Evolutionary conservation across 2,797 vertebrate genomes (phyloP), one percentile per base, ranked within the genome.

Genomic region (Manis javanica): DNA sequence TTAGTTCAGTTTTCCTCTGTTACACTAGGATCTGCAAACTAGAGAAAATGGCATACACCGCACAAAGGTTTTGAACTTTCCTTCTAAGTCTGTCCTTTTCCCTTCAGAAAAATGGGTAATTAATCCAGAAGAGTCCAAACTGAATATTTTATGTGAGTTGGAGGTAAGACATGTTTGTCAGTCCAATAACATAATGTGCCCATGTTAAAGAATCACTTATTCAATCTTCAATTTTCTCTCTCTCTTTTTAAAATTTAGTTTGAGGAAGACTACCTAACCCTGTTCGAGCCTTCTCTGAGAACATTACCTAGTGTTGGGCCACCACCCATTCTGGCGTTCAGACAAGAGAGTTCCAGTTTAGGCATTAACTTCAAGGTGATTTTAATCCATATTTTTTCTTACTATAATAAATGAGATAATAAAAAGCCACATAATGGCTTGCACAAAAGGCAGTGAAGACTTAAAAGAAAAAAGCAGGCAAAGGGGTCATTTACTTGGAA

Each of bases 281-380:
- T 98, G 14, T 98, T 98, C 71, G 75, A 97, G 79, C 68, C 97
- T 16, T 66, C 96, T 0, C 93, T 98, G 68, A 24, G 24, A 74
- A 98, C 98, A 0, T 42, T 99, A 2, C 97, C 98, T n/a, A 98
- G 97, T 3, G 10, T 98, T 0, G 98, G 98, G 2, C 98, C 95
- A 4, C 98, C 98, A 0, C 6, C 98, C 18, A 96, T 98, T 12
- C 91, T 99, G 95, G 97, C 98, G 9, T 98, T 98, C 91, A 98
- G 96, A 84, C 90, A 81, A 1, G 98, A 98, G 53, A 82, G 13
- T 0, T 49, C 84, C 31, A 64, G 59, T 74, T 37, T 85, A 42
- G 63, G 29, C 64, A 2, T 88, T 23, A 37, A 8, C 4, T 63
- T 93, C 0, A 46, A 97, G 98, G 98, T 98, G 77, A 98, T 57